Conservation (phyloP, 2,113 vertebrate species). For the Sardina pilchardus region DNA sequence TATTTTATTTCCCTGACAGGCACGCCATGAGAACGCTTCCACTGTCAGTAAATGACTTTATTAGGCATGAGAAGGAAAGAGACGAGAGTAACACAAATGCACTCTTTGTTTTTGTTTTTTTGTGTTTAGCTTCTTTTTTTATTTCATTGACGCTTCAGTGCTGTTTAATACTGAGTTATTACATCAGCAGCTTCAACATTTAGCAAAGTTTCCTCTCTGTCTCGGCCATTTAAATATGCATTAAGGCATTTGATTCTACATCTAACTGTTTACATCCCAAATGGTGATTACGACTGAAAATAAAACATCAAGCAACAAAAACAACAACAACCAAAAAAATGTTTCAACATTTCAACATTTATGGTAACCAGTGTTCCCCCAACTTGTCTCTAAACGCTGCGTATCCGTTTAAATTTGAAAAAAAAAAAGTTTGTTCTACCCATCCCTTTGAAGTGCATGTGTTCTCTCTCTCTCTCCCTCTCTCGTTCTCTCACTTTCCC, state of each 20-base stretch:
- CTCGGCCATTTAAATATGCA: slow-evolving; percentile 69
- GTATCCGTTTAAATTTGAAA: slow-evolving; percentile 57
- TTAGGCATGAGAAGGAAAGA: slow-evolving; percentile 41
- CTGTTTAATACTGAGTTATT: not conserved
- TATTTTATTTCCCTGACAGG: slow-evolving; percentile 15
- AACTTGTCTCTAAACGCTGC: slow-evolving; percentile 73
- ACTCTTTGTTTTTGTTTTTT: not conserved
- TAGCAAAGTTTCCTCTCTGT: slow-evolving; percentile 63
- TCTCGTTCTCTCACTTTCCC: slow-evolving; percentile 54
- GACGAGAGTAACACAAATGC: not conserved
- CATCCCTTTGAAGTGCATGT: slow-evolving; percentile 72
- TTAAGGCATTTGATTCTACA: slow-evolving; percentile 68
- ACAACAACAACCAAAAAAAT: slow-evolving; percentile 65
- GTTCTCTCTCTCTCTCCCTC: not conserved
- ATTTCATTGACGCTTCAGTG: not conserved
- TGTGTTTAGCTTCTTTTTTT: not conserved
- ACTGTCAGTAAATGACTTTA: slow-evolving; percentile 42
- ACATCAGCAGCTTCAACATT: slow-evolving; percentile 40
- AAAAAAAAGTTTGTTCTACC: slow-evolving; percentile 72
- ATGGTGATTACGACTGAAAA: slow-evolving; percentile 59
- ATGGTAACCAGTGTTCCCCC: slow-evolving; percentile 66
- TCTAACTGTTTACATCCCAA: slow-evolving; percentile 70
- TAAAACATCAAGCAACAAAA: slow-evolving; percentile 62
- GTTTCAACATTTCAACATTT: slow-evolving; percentile 69
- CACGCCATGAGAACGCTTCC: not conserved